These are phyloP conservation scores for Catharus minimus DNA, from an alignment of 2,113 vertebrate species.

Conservation along the genomic window DNA sequence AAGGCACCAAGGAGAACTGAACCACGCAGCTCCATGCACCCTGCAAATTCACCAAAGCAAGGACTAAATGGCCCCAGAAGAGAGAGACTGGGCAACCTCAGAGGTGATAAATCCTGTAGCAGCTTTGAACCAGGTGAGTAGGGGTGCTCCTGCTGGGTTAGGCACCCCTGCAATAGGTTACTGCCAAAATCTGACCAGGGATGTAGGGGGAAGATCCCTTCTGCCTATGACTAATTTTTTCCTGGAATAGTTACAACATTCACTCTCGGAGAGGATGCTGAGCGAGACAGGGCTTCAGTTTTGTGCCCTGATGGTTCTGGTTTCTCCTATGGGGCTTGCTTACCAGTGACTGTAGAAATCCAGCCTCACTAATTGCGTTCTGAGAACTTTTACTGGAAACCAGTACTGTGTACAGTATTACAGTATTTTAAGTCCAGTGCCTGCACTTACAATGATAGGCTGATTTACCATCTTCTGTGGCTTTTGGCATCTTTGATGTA, in stretches of 20 bases:
- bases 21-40: accelerated
- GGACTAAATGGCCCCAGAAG: not conserved
- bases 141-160: not conserved
- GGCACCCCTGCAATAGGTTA: not conserved
- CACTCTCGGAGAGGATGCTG: not conserved
- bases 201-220: not conserved
- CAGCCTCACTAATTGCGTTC: not conserved
- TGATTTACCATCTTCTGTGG: not conserved
- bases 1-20: not conserved
- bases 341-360: not conserved
- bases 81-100: not conserved
- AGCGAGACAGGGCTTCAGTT: accelerated
- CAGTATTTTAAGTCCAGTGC: no score
- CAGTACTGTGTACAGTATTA: not conserved
- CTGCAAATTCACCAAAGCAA: accelerated
- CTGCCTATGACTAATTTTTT: not conserved
- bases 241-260: not conserved
- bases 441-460: not conserved
- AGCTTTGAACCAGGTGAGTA: not conserved
- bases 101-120: not conserved
- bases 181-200: not conserved
- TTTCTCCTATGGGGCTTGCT: not conserved
- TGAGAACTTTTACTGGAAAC: not conserved
- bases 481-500: not conserved
- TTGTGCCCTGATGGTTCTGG: not conserved